Evolutionary conservation across 2,113 vertebrate species (phyloP), one percentile per base, ranked within the genome.

Genomic region (Mormyrus lacerda): DNA sequence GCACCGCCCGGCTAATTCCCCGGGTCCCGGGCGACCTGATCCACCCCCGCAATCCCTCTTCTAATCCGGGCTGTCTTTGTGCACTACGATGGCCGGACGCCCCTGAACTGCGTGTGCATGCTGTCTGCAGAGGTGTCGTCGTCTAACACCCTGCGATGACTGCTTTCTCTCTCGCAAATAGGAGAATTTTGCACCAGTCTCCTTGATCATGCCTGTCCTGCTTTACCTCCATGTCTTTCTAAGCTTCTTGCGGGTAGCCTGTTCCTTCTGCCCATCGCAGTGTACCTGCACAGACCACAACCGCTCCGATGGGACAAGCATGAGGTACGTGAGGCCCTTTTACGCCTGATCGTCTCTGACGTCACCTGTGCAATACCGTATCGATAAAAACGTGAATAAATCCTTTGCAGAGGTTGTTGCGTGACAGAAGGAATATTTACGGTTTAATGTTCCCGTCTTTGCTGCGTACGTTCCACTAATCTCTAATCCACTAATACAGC

Each of bases 251-350:
- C 91, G 92, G 88, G 92, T 93, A 88, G 92, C 91, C 76, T 61
- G 87, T n/a, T 91, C 95, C 0, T 97, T 96, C 73, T 99, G 98
- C 91, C 98, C 98, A n/a, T 96, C 98, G 1, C 98, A 97, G 92
- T 99, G 98, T 90, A 96, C 95, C 92, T 99, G 98, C 11, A 94
- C 96, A 91, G 96, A 95, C 91, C 96, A 96, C 17, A 95, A 97
- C 91, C 96, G 94, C 85, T 94, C 93, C 15, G 97, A 98, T 35
- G 97, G 96, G 92, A 91, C 94, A 0, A 97, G 96, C 91, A 93
- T 94, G 93, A 98, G 98, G 98, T 99, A 97, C 0, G 48, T 35
- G 48, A 31, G 35, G 24, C 42, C 39, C 39, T 8, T n/a, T 84
- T 6, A 11, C 11, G 3, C 1, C n/a, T 51, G 65, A 86, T 48